Evolutionary conservation across 2,113 vertebrate species (phyloP).

Genomic region (Petroica traversi): DNA sequence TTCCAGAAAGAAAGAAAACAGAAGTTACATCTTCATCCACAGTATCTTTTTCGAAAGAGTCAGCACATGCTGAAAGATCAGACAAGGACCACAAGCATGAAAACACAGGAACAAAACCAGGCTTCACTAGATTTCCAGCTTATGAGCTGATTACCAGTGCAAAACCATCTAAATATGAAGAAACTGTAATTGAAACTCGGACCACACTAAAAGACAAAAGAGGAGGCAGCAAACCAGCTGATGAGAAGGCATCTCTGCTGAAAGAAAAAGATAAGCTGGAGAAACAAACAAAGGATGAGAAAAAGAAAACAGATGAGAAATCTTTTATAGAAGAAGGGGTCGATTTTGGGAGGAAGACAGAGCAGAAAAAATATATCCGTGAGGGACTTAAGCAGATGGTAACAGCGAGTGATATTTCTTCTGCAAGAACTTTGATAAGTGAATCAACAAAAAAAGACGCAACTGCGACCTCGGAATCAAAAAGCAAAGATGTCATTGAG

Average conservation of each 20-base stretch:
- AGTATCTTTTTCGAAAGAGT: slow-evolving; percentile 10
- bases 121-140: slow-evolving; percentile 14
- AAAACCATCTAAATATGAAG: slow-evolving; percentile 44
- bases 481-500: slow-evolving; percentile 25
- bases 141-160: slow-evolving; percentile 1
- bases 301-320: slow-evolving; percentile 11
- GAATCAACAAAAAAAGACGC: background rate
- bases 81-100: slow-evolving; percentile 6
- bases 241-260: slow-evolving; percentile 6
- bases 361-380: slow-evolving; percentile 38
- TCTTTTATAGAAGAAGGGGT: background rate
- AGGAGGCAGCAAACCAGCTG: slow-evolving; percentile 19
- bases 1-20: slow-evolving; percentile 57
- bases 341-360: slow-evolving; percentile 32
- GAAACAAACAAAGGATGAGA: background rate
- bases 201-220: slow-evolving; percentile 1
- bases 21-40: slow-evolving; percentile 56
- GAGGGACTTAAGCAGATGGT: slow-evolving; percentile 58
- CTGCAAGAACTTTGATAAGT: background rate
- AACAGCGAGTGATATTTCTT: slow-evolving; percentile 24
- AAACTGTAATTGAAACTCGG: slow-evolving; percentile 46
- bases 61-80: background rate
- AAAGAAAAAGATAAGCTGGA: slow-evolving; percentile 24
- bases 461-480: background rate
- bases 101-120: background rate